Evolutionary conservation across 2,888 invertebrate species (phyloP), one percentile per base, ranked within the genome.

Genomic region (Tricholauxania praeusta): DNA sequence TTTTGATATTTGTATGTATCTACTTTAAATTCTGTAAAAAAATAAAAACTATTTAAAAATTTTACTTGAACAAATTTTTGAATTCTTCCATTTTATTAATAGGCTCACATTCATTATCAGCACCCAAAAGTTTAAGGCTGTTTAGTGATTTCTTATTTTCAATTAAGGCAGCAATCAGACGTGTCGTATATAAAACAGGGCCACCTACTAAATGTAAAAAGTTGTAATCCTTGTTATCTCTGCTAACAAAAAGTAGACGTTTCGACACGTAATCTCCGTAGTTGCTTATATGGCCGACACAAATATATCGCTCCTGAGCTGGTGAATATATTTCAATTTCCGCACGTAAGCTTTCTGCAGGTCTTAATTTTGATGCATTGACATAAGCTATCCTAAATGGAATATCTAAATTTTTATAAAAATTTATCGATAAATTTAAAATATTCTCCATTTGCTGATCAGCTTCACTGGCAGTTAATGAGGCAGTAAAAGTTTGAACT

Each of bases 211-310:
- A 84, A 80, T 91, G 89, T 12, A 93, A 90, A 83, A 92, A 96
- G 60, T 89, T 88, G 51, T 86, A 86, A 55, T 90, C 87, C 75
- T 91, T 91, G 12, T 90, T 88, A 57, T 91, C 90, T 39, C 89
- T 88, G 82, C 91, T 93, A 57, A 90, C 91, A 76, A 94, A 92
- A 80, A 94, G 88, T 60, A 96, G 88, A 73, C 96, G 89, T 85
- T 95, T 94, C 79, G 94, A 93, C 47, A 96, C 90, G 82, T 91
- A 96, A 80, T 92, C 91, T 12, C 91, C 91, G 80, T 91, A 92
- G 60, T 92, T 82, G 22, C 94, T 93, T 53, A 96, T 82, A 85
- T 92, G 89, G 0, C 93, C 96, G 55, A 95, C 90, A 88, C 93
- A 93, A 15, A 95, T 83, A 82, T 93, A 95, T 14, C 87, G 84